Evolutionary conservation across 2,113 vertebrate genomes (phyloP).

Genomic region (Nanger granti): DNA sequence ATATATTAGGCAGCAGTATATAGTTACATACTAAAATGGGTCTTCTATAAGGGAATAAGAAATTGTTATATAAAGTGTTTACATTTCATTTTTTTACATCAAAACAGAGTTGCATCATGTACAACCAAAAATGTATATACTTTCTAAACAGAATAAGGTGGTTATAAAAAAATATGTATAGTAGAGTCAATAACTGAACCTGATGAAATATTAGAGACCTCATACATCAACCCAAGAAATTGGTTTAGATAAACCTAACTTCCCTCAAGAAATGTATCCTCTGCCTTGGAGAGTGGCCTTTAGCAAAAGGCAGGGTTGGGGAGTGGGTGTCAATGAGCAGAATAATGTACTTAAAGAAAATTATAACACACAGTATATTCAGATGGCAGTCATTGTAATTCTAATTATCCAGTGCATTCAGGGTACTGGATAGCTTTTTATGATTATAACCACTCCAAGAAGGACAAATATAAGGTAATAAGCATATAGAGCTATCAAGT

Average conservation of each 20-base stretch:
- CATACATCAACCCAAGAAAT: constrained; percentile 18
- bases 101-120: constrained; percentile 50
- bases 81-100: constrained; percentile 39
- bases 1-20: constrained; percentile 17
- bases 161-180: constrained; percentile 46
- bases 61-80: constrained; percentile 38
- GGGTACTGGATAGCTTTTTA: constrained; percentile 38
- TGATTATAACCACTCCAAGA: constrained; percentile 45
- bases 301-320: not conserved
- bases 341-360: constrained; percentile 49
- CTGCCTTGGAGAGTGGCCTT: not conserved
- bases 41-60: constrained; percentile 52
- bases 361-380: constrained; percentile 49
- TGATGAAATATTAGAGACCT: constrained; percentile 58
- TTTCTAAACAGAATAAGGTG: constrained; percentile 57
- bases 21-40: constrained; percentile 49
- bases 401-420: constrained; percentile 56
- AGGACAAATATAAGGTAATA: constrained; percentile 57
- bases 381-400: constrained; percentile 54
- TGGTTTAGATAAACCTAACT: constrained; percentile 9
- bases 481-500: constrained; percentile 26
- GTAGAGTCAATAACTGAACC: constrained; percentile 40
- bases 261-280: not conserved
- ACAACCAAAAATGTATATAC: constrained; percentile 47
- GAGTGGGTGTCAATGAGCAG: not conserved